Base-by-base conservation (phyloP, 64 coral and sea anemone species). In the Anthopleura sola region DNA sequence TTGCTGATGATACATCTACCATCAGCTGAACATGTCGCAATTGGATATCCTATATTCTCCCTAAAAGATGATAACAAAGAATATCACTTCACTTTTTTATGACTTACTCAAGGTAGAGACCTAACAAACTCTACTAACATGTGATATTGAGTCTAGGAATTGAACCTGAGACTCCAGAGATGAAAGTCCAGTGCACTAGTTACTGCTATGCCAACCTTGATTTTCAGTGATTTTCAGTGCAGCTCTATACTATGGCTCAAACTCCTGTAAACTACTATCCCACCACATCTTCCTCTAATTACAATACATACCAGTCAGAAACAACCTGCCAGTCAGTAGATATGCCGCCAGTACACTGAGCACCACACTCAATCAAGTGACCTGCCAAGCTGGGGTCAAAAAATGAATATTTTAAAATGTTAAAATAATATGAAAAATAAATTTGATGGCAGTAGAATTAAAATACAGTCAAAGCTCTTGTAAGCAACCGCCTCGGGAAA, bases 41-140 rank as follows among this genome's bases (percentile, higher is more conserved):
- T 94, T 37, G 97, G 97, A 60, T 90, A 99, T n/a, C 97, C 97
- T 86, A 99, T 99, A 54, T 90, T 95, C 26, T 99, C 97, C 97
- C 97, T 99, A 34, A 55, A 84, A 36, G 36, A 1, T 24, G 19
- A 34, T 31, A 71, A 71, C 82, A 56, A 40, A 21, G 32, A 11
- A 80, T 23, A 26, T 1, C 56, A 53, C 1, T 53, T 53, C 4
- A 0, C 4, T 44, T 44, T n/a, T n/a, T n/a, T n/a, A n/a, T n/a
- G n/a, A n/a, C n/a, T n/a, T n/a, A n/a, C n/a, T n/a, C 46, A 48
- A 3, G 11, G 46, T 3, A 48, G 11, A 48, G 46, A 48, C 3
- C 46, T 11, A 48, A 48, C 46, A 48, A 48, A 48, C 46, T 48
- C 46, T 5, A 48, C 46, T 48, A 3, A 48, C 11, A 11, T 48